phyloP scores from a whole-genome alignment of 2,113 vertebrate genomes.

The Zosterops pallidus region DNA sequence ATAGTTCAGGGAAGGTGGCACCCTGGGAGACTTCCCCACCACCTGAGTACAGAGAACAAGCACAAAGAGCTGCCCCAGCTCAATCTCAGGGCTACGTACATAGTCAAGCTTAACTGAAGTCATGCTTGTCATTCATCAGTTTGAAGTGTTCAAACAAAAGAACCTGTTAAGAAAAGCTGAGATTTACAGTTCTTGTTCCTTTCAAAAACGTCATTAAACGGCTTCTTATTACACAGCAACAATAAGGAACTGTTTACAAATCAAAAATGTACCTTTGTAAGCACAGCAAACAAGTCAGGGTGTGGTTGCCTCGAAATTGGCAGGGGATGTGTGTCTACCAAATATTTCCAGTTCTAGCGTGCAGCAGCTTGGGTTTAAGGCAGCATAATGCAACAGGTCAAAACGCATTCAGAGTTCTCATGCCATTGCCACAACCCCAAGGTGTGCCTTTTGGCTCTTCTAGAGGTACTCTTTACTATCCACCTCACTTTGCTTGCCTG shows the following conservation, averaged over 20 bases:
- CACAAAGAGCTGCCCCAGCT: neutral
- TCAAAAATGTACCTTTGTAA: neutral
- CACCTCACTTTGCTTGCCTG: neutral
- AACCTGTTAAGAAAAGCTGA: neutral
- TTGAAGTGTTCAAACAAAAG: neutral
- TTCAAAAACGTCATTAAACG: neutral
- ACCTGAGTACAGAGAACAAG: neutral
- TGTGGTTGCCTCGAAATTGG: neutral
- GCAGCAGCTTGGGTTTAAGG: neutral
- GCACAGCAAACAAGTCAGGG: neutral
- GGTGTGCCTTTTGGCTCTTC: slow-evolving; percentile 38
- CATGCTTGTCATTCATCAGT: neutral
- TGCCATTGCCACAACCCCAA: neutral
- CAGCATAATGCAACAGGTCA: slow-evolving; percentile 34
- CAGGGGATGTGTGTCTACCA: neutral
- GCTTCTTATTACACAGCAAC: neutral
- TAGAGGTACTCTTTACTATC: neutral
- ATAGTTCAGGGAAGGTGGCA: neutral
- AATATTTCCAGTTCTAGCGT: slow-evolving; percentile 55
- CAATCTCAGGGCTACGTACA: fast-evolving
- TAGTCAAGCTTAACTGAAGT: neutral
- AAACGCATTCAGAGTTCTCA: slow-evolving; percentile 29
- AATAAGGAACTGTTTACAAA: slow-evolving; percentile 22
- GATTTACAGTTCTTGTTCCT: neutral
- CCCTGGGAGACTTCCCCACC: neutral